Evolutionary conservation across 2,888 invertebrate genomes (phyloP), one percentile per base, ranked within the genome.

Genomic region (Graphium colonna): DNA sequence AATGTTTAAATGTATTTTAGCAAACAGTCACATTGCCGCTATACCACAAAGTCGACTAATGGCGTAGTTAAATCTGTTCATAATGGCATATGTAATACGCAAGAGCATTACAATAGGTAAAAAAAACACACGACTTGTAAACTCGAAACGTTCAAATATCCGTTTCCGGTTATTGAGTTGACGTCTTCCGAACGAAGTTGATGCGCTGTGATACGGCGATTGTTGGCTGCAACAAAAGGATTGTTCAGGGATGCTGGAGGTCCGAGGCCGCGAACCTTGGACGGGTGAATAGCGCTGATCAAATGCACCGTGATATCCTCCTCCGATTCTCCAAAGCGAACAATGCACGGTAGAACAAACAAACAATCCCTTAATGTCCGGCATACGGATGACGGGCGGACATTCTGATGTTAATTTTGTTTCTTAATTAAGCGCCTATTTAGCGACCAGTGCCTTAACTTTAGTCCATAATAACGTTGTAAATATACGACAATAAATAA

Each of bases 191-290:
- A 68, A 63, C 69, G 69, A 67, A 65, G 61, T 65, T 73, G 84
- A 87, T 87, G 85, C 80, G 84, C 85, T 86, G 84, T 83, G 85
- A 87, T 86, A 82, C 58, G 52, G 59, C 73, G 71, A 80, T 81
- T 77, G 80, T 76, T 73, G 38, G 12, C 4, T 52, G 59, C 69
- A 79, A 84, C 84, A 84, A 84, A 82, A 72, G 79, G 58, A 63
- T 63, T 87, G 87, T 87, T 87, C 70, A 62, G 61, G 79, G 79
- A 78, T 80, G 73, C 73, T 72, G 63, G 72, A 78, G 80, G 87
- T 75, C 79, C 65, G 69, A 72, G 81, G 75, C 68, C 80, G 71
- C 75, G 71, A 77, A 71, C 85, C 86, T 85, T 85, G 86, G 83
- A 76, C 77, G 71, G 74, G 62, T 76, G 77, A 79, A 76, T 76